Evolutionary conservation across 1,140 invertebrate species (phyloP).

Genomic region (Stegodyphus dumicola): DNA sequence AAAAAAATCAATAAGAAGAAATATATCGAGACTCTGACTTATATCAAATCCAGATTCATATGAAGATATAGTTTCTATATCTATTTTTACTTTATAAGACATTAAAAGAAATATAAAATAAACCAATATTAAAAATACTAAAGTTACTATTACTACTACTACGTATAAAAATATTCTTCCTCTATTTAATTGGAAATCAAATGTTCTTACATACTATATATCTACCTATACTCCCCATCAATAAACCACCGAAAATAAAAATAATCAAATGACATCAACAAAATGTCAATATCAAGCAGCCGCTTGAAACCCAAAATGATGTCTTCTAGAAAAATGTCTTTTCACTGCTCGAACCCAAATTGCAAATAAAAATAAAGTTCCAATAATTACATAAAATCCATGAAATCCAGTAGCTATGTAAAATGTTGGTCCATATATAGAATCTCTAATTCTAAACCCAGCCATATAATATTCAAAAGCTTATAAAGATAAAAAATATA

Average conservation of each 20-base stretch:
- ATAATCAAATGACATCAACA: conserved; percentile 80
- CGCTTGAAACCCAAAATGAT: conserved; percentile 79
- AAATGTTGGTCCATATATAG: conserved; percentile 76
- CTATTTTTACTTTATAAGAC: no score
- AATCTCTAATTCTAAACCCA: conserved; percentile 73
- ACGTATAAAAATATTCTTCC: no score
- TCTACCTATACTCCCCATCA: conserved; percentile 72
- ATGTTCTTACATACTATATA: no score
- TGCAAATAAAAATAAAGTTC: conserved; percentile 74
- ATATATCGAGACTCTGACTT: no score
- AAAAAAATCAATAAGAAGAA: no score
- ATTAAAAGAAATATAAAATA: no score
- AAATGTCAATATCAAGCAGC: conserved; percentile 81
- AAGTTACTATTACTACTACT: no score
- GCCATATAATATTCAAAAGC: conserved; percentile 69
- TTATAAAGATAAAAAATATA: conserved; percentile 71
- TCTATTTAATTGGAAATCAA: no score
- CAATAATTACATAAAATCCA: conserved; percentile 78
- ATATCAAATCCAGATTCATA: no score
- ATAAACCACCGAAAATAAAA: conserved; percentile 76
- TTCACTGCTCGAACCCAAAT: conserved; percentile 71
- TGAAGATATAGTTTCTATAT: no score
- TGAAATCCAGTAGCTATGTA: conserved; percentile 80
- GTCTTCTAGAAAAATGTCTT: conserved; percentile 72
- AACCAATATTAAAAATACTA: no score